A percentile compares a stretch with the other conserved stretches of the same genome.
Conservation (phyloP, 2,797 vertebrate species). For the Pygocentrus nattereri region DNA sequence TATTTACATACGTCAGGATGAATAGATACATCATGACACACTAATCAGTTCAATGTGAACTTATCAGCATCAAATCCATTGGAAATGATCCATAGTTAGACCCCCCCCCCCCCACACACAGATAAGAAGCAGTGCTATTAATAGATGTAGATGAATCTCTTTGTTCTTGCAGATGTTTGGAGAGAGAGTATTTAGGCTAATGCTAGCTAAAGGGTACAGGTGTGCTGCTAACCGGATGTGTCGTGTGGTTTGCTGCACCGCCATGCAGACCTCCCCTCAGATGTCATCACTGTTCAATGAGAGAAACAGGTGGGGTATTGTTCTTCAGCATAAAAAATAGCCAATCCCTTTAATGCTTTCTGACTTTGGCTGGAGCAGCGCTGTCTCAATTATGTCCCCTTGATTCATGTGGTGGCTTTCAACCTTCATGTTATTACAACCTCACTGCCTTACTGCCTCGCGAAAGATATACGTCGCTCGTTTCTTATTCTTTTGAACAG, state of each 20-base stretch:
- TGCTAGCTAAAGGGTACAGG: conserved; percentile 71
- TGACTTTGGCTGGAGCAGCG: conserved; percentile 63
- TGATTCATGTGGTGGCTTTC: conserved; percentile 47
- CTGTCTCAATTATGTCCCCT: conserved; percentile 29
- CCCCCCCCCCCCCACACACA: too few species aligned
- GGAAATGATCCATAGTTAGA: conserved; percentile 45
- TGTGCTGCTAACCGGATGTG: conserved; percentile 66
- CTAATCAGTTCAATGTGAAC: too few species aligned
- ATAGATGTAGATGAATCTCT: conserved; percentile 45
- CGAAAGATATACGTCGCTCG: background rate
- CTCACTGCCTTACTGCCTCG: background rate
- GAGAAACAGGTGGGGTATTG: conserved; percentile 78
- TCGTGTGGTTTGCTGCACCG: conserved; percentile 64
- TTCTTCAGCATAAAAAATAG: conserved; percentile 62
- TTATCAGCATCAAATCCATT: background rate
- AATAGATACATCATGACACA: too few species aligned
- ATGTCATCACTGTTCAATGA: conserved; percentile 76
- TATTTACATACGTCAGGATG: too few species aligned
- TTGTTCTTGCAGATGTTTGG: conserved; percentile 51
- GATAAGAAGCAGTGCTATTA: conserved; percentile 46
- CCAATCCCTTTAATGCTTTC: conserved; percentile 63
- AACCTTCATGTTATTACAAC: conserved; percentile 33
- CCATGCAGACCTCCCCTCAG: conserved; percentile 67
- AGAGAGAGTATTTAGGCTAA: conserved; percentile 64
- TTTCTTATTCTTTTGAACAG: background rate